Evolutionary conservation across 2,888 invertebrate species (phyloP).

Genomic region (Drosophila aldrichi): DNA sequence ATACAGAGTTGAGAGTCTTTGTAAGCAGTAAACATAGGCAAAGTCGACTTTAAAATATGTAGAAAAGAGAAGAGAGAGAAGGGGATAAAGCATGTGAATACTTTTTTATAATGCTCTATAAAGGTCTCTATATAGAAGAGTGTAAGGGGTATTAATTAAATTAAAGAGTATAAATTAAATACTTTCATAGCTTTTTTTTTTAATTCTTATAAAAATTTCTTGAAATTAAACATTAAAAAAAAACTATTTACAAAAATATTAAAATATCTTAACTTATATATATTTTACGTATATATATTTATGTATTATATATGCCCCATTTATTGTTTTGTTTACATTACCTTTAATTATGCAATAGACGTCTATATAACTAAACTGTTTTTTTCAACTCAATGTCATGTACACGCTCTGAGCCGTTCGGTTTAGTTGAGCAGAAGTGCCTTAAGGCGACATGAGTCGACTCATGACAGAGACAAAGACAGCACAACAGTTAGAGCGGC

Average conservation of each 20-base stretch:
- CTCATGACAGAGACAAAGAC: conserved; percentile 5
- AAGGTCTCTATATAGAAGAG: no score
- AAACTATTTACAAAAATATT: no score
- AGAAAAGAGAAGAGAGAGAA: no score
- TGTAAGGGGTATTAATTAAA: no score
- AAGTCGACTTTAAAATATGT: neutral
- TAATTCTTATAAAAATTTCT: no score
- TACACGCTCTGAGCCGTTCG: conserved; percentile 32
- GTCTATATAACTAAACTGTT: neutral
- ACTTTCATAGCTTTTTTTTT: neutral
- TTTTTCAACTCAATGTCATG: conserved; percentile 2
- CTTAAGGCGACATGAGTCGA: conserved; percentile 48
- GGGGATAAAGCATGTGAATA: no score
- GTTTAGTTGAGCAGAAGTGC: conserved; percentile 32
- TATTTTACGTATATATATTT: no score
- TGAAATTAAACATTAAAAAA: no score
- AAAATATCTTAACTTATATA: no score
- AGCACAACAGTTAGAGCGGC: neutral
- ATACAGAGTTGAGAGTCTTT: neutral
- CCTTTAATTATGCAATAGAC: neutral
- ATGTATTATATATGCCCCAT: no score
- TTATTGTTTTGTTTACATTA: neutral
- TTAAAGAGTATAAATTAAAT: neutral
- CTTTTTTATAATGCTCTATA: neutral
- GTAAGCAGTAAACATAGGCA: neutral